Base-by-base conservation (phyloP, 1,140 invertebrate species). In the Leptinotarsa undecemlineata region DNA sequence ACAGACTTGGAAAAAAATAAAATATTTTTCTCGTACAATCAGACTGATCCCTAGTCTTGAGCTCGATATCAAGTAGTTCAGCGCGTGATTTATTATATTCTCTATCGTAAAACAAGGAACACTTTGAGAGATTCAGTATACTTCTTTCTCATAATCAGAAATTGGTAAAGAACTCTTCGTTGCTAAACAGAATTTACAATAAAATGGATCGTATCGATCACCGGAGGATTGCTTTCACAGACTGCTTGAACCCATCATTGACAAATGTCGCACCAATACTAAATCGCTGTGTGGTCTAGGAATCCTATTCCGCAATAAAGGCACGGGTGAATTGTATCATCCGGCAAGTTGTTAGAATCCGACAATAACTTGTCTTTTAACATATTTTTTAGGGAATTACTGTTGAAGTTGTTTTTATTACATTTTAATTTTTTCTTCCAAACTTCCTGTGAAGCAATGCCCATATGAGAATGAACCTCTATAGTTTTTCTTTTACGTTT, bases 181-280 rank as follows among this genome's bases (percentile, higher is more conserved):
- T 57, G 51, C 48, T n/a, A 17, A 57, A 64, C 62, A 64, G 23
- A 64, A 64, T 64, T 64, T 64, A 64, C 62, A 14, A 26, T n/a
- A 64, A 64, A 19, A 64, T 14, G 15, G 3, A 64, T 26, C 62
- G 23, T 64, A 14, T 21, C 8, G 20, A 14, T 64, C 20, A 14
- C 23, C 13, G 19, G 19, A 21, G 14, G 23, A 23, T 23, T 23
- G 23, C 6, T 26, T 21, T 21, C 23, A 64, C 62, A 64, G 5
- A 8, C 3, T 21, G 14, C 19, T 11, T 64, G 62, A 4, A 64
- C 62, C 62, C 62, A 64, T 4, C 62, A 20, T 21, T 23, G 13
- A 15, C 17, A 64, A n/a, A n/a, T 26, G 19, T 64, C 62, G 14
- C 62, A 64, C 4, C 23, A 6, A 20, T 8, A 20, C 62, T 20